Percentiles rank a stretch among this genome's conserved stretches.
phyloP scores from a whole-genome alignment of 2,113 vertebrate species.

The Circaetus cinerascens region DNA sequence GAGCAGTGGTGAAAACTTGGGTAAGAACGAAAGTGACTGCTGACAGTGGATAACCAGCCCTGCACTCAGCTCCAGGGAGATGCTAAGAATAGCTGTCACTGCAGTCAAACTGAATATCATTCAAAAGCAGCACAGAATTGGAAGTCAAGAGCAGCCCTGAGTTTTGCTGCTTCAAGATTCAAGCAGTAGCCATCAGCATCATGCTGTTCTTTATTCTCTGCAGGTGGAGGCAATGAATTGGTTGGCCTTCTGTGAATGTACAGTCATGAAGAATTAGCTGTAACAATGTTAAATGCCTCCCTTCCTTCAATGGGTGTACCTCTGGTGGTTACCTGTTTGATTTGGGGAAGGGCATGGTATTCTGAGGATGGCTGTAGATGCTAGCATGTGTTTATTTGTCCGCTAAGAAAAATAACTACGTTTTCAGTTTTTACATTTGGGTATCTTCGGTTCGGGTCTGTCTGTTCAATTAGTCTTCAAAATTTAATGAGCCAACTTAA shows the following conservation, averaged over 20 bases:
- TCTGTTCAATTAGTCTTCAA: not conserved
- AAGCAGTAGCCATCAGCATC: too few species aligned
- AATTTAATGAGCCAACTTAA: not conserved
- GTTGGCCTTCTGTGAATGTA: not conserved
- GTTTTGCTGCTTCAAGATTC: not conserved
- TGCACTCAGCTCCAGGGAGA: not conserved
- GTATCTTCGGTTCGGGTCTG: not conserved
- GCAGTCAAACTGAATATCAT: not conserved
- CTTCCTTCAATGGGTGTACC: not conserved
- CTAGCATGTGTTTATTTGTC: not conserved
- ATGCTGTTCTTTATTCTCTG: not conserved
- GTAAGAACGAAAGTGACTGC: not conserved
- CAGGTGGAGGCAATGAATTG: accelerated
- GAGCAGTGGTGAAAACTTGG: not conserved
- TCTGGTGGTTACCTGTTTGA: not conserved
- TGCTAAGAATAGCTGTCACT: not conserved
- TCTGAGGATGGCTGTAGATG: not conserved
- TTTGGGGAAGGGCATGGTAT: not conserved
- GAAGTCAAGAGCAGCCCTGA: not conserved
- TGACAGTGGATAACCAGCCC: not conserved
- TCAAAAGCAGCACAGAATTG: not conserved
- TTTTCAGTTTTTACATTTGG: not conserved
- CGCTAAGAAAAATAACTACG: not conserved
- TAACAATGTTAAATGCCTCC: not conserved
- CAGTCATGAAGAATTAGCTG: not conserved